Base-by-base conservation (phyloP, 2,888 invertebrate genomes). In the Adela reaumurella region DNA sequence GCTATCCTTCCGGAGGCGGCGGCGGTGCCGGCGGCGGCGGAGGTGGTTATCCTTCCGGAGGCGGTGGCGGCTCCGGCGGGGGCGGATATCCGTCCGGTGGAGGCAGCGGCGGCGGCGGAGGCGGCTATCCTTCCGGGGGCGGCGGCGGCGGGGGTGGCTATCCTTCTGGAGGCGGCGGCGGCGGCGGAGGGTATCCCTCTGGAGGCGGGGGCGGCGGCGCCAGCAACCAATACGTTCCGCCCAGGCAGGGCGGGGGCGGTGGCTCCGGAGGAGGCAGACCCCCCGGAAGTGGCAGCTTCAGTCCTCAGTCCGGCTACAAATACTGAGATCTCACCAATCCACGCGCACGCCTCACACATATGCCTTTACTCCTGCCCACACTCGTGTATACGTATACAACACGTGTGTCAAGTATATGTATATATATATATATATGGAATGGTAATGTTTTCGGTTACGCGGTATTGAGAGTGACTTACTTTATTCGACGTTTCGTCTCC, bases 301-400 rank as follows among this genome's bases (percentile, higher is more conserved):
- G 65, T 57, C 67, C 71, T 49, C 67, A 74, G 59, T 63, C 66
- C 16, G 77, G 77, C 51, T 78, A 78, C 58, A 71, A 65, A 57
- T 78, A 78, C 56, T 78, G 70, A 59, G 50, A 48, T 46, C 47
- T 14, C 35, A 35, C 46, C 49, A 47, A 48, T 48, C 42, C 19
- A 6, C 24, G 5, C 5, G 24, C 24, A 6, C 24, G 5, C 5
- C 24, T 24, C 24, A 8, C 24, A 24, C 24, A 8, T 50, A 28
- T 18, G 5, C 19, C n/a, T n/a, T n/a, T n/a, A n/a, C n/a, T n/a
- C n/a, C n/a, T n/a, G n/a, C n/a, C n/a, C n/a, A n/a, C n/a, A n/a
- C n/a, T n/a, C n/a, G n/a, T n/a, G n/a, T n/a, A n/a, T n/a, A n/a
- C n/a, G n/a, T n/a, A n/a, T n/a, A n/a, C n/a, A n/a, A n/a, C n/a